Evolutionary conservation across 1,140 invertebrate species (phyloP), one percentile per base, ranked within the genome.

Genomic region (Heliconius hermathena): DNA sequence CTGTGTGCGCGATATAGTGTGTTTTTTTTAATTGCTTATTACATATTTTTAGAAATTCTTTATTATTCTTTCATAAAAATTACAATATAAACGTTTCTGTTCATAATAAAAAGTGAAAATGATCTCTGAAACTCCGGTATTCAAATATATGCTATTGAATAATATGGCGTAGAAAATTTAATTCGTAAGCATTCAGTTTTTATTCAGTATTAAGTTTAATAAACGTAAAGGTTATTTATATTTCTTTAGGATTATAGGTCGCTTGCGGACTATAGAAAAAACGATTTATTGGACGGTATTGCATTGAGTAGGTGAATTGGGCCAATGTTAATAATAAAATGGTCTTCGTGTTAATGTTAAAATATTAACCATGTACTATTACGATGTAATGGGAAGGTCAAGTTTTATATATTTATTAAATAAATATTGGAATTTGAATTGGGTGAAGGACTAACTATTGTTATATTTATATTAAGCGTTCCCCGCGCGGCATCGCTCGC

Each of bases 71-170:
- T n/a, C n/a, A 52, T 18, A 76, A 76, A 26, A 22, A 71, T 22
- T 46, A 57, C 22, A 80, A 76, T 80, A 76, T 80, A 73, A 73
- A 75, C 22, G 57, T 76, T 71, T 76, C 79, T 54, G 60, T 76
- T 76, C 20, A 46, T 66, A 22, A 54, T 73, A 73, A 76, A 80
- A 76, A 76, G 71, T 57, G 22, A 54, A 29, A 49, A 54, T 73
- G 36, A 52, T 26, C 38, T 13, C 79, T 73, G 54, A 73, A 80
- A 80, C 73, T 9, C 46, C 3, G 52, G 11, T 38, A 33, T 46
- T 38, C 26, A 70, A 76, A 79, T 76, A 46, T 75, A 60, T 79
- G 36, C 52, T 52, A 80, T 80, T 76, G 74, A 73, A 80, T 76
- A 76, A 72, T 72, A 76, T 76, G 71, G 57, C 38, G 60, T 70